Base-by-base conservation (phyloP, 2,888 invertebrate species). In the Glaucopsyche alexis region DNA sequence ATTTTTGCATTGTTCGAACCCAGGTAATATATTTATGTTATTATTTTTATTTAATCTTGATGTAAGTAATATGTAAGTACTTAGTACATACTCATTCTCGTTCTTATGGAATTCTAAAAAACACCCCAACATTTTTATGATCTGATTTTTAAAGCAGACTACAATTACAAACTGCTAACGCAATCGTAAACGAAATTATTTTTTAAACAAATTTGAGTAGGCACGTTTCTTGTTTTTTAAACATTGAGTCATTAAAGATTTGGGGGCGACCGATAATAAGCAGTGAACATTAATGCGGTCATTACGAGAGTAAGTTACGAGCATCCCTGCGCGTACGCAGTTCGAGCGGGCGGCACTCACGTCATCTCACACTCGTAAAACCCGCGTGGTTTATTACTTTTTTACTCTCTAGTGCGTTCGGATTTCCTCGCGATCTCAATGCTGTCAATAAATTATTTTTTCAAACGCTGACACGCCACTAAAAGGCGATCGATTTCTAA, bases 331-430 rank as follows among this genome's bases (percentile, higher is more conserved):
- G 81, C 79, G 77, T 76, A 83, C 84, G 83, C 85, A 85, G 69
- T 45, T 40, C 80, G 83, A 82, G 55, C 9, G 16, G 16, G 9
- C 55, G 16, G 9, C 11, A 83, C 85, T 85, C 87, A 86, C 89
- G 90, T 90, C 91, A 90, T 92, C 89, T 89, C 88, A 90, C 90
- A 90, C 91, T 92, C 92, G 91, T 93, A 93, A 93, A 93, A 87
- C 82, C 85, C 84, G 89, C 88, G 88, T 82, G 87, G 88, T 92
- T 93, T 91, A 91, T 89, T 89, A 86, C 89, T 85, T 90, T 92
- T 91, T 93, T 91, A 91, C 91, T 93, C 90, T 91, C 90, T 89
- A 91, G 88, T 87, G 85, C 86, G 89, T 89, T 91, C 87, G 87
- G 87, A 89, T 91, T 91, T 89, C 87, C 90, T 89, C 84, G 90